Percentiles rank a stretch among this genome's conserved stretches.
Conservation (phyloP, 1,140 invertebrate species). For the Euura saliciscinereae region DNA sequence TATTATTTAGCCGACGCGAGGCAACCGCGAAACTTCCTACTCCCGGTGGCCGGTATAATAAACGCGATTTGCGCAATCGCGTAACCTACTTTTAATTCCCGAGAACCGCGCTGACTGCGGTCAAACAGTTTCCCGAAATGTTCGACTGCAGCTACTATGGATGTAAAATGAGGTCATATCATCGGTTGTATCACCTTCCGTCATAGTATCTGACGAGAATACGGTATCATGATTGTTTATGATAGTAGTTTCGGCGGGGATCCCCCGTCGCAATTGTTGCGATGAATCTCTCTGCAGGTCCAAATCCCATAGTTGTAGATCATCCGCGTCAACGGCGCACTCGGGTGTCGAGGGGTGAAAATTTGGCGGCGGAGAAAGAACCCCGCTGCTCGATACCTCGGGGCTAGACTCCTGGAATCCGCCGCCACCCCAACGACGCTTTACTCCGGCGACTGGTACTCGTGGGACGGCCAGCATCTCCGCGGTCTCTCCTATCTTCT, state of each 20-base stretch:
- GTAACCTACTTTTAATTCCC: constrained; percentile 3
- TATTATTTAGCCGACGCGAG: no score
- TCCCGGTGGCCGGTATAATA: no score
- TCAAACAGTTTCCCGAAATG: background rate
- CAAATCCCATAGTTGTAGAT: constrained; percentile 82
- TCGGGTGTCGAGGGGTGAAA: constrained; percentile 66
- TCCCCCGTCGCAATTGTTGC: background rate
- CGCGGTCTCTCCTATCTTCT: constrained; percentile 12
- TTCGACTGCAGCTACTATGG: background rate
- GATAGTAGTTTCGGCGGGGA: constrained; percentile 15
- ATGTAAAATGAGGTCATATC: no score
- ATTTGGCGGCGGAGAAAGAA: constrained; percentile 47
- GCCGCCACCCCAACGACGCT: constrained; percentile 47
- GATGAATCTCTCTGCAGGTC: constrained; percentile 57
- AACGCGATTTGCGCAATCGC: background rate
- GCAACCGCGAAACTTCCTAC: background rate
- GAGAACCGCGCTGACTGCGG: background rate
- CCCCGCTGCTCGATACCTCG: constrained; percentile 52
- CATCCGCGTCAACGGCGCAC: constrained; percentile 70
- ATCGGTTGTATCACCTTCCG: constrained; percentile 42
- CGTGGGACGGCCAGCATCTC: constrained; percentile 52
- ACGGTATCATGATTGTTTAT: constrained; percentile 31
- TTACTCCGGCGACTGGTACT: constrained; percentile 49
- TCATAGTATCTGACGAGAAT: constrained; percentile 44
- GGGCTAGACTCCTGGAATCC: constrained; percentile 63